phyloP scores from a whole-genome alignment of 1,140 invertebrate species.

The Melipona quadrifasciata region DNA sequence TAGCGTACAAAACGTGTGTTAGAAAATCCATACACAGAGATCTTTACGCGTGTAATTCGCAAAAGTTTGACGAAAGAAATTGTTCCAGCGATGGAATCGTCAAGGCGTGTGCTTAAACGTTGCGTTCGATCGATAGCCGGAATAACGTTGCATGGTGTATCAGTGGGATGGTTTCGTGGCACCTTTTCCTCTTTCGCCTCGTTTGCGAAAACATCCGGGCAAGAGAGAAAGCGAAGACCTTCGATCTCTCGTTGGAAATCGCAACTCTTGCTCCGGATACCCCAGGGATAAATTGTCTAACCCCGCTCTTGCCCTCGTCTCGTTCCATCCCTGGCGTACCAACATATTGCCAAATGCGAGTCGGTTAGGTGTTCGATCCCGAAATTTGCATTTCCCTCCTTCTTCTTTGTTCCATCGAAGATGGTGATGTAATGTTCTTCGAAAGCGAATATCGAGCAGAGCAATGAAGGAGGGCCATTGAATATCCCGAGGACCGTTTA shows the following conservation, averaged over 20 bases:
- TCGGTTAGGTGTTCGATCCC: constrained; percentile 47
- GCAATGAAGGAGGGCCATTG: constrained; percentile 21
- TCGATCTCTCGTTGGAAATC: constrained; percentile 52
- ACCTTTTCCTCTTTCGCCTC: constrained; percentile 53
- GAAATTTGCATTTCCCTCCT: constrained; percentile 50
- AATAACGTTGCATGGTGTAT: constrained; percentile 22
- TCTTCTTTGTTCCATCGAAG: constrained; percentile 18
- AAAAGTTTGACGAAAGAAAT: not conserved
- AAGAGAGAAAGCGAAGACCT: constrained; percentile 29
- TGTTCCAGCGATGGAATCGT: not conserved
- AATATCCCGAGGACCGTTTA: constrained; percentile 29
- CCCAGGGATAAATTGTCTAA: constrained; percentile 66
- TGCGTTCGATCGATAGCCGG: not conserved
- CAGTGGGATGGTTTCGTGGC: not conserved
- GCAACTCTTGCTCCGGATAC: constrained; percentile 49
- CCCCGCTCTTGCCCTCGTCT: not conserved
- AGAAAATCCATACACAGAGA: no score
- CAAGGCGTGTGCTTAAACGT: constrained; percentile 33
- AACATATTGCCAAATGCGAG: constrained; percentile 54
- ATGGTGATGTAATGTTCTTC: constrained; percentile 24
- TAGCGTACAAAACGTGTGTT: no score
- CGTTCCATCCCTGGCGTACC: constrained; percentile 5
- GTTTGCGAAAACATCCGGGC: constrained; percentile 54
- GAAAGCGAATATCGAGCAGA: constrained; percentile 17
- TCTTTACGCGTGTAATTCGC: not conserved